A percentile compares a stretch with the other conserved stretches of the same genome.
These are phyloP conservation scores for Tragelaphus imberbis DNA, from an alignment of 2,113 vertebrate species.

Conservation along the genomic window DNA sequence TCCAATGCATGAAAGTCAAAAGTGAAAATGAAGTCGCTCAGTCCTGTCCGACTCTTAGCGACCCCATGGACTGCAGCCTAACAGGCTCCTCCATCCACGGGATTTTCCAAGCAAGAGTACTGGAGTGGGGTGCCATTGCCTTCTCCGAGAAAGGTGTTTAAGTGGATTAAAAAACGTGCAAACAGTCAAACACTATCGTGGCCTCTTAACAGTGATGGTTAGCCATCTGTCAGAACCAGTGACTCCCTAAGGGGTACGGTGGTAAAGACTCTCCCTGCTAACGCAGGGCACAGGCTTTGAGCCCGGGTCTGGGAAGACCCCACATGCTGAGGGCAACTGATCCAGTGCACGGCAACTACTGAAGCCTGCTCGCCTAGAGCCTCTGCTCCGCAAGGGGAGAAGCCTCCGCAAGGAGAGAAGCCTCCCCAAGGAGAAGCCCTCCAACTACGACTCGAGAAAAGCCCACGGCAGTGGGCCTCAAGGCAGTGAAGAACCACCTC, in stretches of 20 bases:
- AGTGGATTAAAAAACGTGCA: neutral
- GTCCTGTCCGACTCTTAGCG: too few species aligned
- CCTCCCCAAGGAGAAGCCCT: neutral
- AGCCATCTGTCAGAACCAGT: neutral
- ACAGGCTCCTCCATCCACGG: too few species aligned
- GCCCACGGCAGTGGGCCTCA: neutral
- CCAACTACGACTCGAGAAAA: neutral
- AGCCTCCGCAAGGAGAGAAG: neutral
- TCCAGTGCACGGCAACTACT: neutral
- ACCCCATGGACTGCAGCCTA: too few species aligned
- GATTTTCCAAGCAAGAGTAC: too few species aligned
- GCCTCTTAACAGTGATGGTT: neutral
- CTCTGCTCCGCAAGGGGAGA: neutral
- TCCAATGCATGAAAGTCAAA: too few species aligned
- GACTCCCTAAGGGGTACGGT: neutral
- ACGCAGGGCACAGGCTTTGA: neutral
- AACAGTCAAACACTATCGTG: neutral
- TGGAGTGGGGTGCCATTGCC: too few species aligned
- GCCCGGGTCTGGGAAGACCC: neutral
- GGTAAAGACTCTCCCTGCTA: neutral
- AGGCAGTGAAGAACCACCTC: rapidly evolving
- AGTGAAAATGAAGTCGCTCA: too few species aligned
- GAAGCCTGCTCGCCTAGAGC: neutral
- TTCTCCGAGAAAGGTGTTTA: too few species aligned
- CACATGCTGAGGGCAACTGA: neutral